phyloP scores from a whole-genome alignment of 2,797 vertebrate genomes.

The Helicolenus hilgendorfi region DNA sequence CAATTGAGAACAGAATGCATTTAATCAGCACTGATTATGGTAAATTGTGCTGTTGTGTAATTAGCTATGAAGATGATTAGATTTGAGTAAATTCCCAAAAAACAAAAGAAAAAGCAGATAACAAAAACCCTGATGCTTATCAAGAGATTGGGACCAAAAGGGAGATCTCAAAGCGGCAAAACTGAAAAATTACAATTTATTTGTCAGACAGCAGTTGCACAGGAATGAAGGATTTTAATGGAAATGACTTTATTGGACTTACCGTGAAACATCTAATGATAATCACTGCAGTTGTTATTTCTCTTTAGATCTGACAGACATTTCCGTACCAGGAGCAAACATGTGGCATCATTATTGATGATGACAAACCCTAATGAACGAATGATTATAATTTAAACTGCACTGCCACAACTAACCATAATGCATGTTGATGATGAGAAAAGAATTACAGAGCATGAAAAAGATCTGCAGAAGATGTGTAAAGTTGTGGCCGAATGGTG shows the following conservation, averaged over 20 bases:
- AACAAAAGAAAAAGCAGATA: not conserved
- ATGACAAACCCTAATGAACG: not conserved
- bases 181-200: not conserved
- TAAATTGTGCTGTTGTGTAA: not conserved
- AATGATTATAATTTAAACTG: not conserved
- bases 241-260: not conserved
- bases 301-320: not conserved
- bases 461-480: not conserved
- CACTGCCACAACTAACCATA: not conserved
- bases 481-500: not conserved
- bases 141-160: not conserved
- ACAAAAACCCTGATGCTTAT: not conserved
- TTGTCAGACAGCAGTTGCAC: not conserved
- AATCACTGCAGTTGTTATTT: not conserved
- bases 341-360: not conserved
- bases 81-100: not conserved
- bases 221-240: not conserved
- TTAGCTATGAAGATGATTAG: not conserved
- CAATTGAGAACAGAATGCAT: not conserved
- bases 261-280: not conserved
- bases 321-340: not conserved
- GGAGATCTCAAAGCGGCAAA: not conserved
- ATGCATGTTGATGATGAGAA: not conserved
- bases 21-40: not conserved
- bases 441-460: not conserved